Conservation (phyloP, 2,888 invertebrate genomes). For the Apodemia duryi region DNA sequence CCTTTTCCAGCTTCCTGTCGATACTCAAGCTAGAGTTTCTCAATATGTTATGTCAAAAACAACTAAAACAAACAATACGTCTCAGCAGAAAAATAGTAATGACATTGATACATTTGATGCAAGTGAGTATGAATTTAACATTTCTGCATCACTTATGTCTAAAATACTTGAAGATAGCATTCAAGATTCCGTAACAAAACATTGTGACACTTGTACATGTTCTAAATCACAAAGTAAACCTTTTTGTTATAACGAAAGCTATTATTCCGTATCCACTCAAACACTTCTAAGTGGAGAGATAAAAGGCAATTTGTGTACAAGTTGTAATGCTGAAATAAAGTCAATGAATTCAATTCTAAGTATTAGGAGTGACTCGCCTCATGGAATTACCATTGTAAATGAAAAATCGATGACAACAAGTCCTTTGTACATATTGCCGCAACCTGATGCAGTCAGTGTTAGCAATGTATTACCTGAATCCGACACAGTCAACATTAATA, state of each 20-base stretch:
- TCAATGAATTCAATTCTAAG: slow-evolving; percentile 63
- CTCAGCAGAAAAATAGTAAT: slow-evolving; percentile 58
- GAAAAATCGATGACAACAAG: slow-evolving; percentile 50
- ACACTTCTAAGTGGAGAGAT: slow-evolving; percentile 73
- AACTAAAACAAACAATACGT: slow-evolving; percentile 61
- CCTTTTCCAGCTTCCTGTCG: slow-evolving; percentile 89
- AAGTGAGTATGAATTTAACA: slow-evolving; percentile 83
- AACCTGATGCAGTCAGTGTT: slow-evolving; percentile 33
- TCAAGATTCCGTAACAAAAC: slow-evolving; percentile 88
- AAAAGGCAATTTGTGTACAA: slow-evolving; percentile 76
- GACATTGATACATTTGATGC: slow-evolving; percentile 74
- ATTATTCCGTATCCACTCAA: slow-evolving; percentile 82
- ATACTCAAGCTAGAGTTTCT: slow-evolving; percentile 93
- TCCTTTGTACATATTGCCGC: slow-evolving; percentile 57
- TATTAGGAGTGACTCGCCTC: slow-evolving; percentile 60
- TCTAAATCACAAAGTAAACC: slow-evolving; percentile 75
- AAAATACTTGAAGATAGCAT: slow-evolving; percentile 94
- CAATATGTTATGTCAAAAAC: slow-evolving; percentile 85
- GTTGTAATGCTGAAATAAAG: slow-evolving; percentile 80
- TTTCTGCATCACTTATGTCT: slow-evolving; percentile 93
- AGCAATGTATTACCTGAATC: slow-evolving; percentile 50
- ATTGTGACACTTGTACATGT: slow-evolving; percentile 91
- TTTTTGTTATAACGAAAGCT: slow-evolving; percentile 74
- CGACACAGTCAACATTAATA: slow-evolving; percentile 21
- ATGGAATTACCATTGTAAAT: slow-evolving; percentile 52